A percentile compares a stretch with the other conserved stretches of the same genome.
phyloP scores from a whole-genome alignment of 2,113 vertebrate species.

The Notothenia coriiceps region DNA sequence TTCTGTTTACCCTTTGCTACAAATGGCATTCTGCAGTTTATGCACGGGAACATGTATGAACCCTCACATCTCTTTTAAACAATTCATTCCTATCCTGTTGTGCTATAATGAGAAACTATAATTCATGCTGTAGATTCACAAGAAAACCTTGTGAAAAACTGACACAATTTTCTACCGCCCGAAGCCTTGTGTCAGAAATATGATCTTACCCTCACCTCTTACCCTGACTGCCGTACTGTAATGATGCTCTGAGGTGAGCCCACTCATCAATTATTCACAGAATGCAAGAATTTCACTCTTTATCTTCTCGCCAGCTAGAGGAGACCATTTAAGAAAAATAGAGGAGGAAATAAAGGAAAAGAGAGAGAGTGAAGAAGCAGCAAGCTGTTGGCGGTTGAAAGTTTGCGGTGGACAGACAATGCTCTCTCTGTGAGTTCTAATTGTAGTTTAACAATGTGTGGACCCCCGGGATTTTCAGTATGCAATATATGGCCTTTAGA shows the following conservation, averaged over 20 bases:
- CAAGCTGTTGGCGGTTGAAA: conserved; percentile 61
- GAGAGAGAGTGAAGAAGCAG: conserved; percentile 22
- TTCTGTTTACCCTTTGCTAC: conserved; percentile 25
- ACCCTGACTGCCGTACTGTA: conserved; percentile 68
- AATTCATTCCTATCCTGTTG: conserved; percentile 43
- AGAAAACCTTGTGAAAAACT: conserved; percentile 64
- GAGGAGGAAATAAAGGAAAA: conserved; percentile 45
- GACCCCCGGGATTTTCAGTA: conserved; percentile 77
- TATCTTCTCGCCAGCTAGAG: conserved; percentile 62
- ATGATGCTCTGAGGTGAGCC: conserved; percentile 76
- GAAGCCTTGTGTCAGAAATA: conserved; percentile 75
- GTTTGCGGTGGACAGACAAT: conserved; percentile 73
- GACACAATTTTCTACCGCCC: conserved; percentile 68
- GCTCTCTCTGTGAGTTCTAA: conserved; percentile 82
- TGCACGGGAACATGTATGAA: conserved; percentile 7
- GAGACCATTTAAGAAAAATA: conserved; percentile 64
- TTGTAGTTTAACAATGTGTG: conserved; percentile 86
- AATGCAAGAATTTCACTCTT: conserved; percentile 75
- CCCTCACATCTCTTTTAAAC: conserved; percentile 15
- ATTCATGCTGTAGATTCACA: conserved; percentile 47
- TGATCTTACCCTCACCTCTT: conserved; percentile 76
- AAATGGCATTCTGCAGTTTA: conserved; percentile 19
- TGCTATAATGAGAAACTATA: conserved; percentile 62
- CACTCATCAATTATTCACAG: conserved; percentile 81
- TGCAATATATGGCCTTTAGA: conserved; percentile 84